Conservation (phyloP, 2,113 vertebrate genomes). For the Cyprinodon variegatus region DNA sequence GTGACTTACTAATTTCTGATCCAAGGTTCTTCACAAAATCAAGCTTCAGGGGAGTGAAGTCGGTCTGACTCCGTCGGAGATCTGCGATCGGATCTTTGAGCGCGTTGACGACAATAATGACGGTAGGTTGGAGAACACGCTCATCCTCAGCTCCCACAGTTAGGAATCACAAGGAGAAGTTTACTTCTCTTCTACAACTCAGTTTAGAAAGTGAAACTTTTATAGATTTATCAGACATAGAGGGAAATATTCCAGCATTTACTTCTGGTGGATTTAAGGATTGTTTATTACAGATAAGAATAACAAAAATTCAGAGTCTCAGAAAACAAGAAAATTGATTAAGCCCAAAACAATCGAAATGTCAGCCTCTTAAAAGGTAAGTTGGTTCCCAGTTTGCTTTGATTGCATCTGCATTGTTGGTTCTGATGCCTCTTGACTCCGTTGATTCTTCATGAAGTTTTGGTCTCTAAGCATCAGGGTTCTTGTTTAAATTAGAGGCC, state of each 20-base stretch:
- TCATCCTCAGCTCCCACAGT: neutral
- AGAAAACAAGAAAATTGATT: neutral
- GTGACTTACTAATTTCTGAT: neutral
- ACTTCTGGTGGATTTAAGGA: neutral
- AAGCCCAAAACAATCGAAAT: too few relatives aligned
- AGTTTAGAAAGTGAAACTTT: neutral
- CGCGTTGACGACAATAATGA: constrained; percentile 76
- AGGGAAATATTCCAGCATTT: neutral
- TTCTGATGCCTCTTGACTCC: too few relatives aligned
- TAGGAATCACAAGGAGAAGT: neutral
- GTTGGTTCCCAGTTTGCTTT: too few relatives aligned
- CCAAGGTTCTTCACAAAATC: constrained; percentile 69
- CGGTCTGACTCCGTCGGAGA: constrained; percentile 60
- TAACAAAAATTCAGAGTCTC: neutral
- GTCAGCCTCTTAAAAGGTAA: too few relatives aligned
- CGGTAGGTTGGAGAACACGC: constrained; percentile 52
- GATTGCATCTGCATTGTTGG: too few relatives aligned
- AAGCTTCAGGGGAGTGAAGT: constrained; percentile 38
- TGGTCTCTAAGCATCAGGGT: too few relatives aligned
- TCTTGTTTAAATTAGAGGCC: too few relatives aligned
- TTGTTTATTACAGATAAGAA: neutral
- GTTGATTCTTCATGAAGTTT: too few relatives aligned
- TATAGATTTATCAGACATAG: neutral
- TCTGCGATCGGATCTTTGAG: constrained; percentile 77
- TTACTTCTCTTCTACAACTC: neutral